A percentile compares a stretch with the other conserved stretches of the same genome.
These are phyloP conservation scores for Glaucomys volans DNA, from an alignment of 2,113 vertebrate genomes.

Conservation along the genomic window DNA sequence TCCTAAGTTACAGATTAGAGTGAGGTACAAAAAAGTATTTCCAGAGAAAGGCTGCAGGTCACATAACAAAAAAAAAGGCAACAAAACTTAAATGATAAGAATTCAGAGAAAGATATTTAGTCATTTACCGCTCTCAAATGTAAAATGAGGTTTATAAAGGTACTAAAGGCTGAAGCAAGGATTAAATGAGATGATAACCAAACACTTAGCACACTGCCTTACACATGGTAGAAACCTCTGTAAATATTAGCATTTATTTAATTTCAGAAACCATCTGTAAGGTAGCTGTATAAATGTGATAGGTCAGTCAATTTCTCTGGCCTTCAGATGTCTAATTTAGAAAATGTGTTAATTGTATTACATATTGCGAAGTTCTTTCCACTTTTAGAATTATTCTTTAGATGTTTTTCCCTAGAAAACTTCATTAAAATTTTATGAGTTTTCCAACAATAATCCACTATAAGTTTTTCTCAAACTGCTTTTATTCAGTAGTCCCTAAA, in stretches of 20 bases:
- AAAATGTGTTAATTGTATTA: background rate
- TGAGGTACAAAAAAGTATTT: constrained; percentile 35
- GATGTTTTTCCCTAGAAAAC: constrained; percentile 35
- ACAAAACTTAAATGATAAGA: constrained; percentile 16
- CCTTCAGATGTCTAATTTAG: background rate
- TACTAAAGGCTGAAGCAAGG: background rate
- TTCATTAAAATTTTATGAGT: background rate
- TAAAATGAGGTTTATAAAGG: constrained; percentile 29
- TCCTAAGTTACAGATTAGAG: background rate
- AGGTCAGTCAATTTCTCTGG: background rate
- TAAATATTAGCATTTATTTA: constrained; percentile 13
- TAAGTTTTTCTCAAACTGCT: constrained; percentile 37
- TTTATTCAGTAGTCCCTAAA: constrained; percentile 40
- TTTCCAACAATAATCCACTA: background rate
- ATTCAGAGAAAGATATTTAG: background rate
- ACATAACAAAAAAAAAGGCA: background rate
- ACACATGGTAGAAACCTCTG: background rate
- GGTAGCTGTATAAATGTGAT: background rate
- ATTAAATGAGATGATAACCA: constrained; percentile 4
- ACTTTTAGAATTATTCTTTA: constrained; percentile 27
- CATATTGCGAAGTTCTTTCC: constrained; percentile 21
- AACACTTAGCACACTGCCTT: background rate
- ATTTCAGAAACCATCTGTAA: background rate
- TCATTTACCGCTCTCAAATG: background rate
- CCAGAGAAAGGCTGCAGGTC: background rate